These are phyloP conservation scores for Sterna hirundo DNA, from an alignment of 2,113 vertebrate species.

Conservation along the genomic window DNA sequence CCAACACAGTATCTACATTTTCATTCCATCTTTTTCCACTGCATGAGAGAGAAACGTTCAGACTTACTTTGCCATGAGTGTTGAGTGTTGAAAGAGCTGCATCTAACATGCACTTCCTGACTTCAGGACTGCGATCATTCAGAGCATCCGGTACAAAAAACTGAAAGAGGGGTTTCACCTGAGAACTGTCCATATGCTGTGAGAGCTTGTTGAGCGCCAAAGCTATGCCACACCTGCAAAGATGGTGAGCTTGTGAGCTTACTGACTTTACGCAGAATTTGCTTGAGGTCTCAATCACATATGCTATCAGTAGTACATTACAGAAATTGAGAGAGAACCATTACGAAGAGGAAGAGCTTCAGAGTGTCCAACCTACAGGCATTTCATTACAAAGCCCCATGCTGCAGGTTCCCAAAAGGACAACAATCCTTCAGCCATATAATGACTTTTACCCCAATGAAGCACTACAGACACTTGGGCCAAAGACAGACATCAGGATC, in stretches of 20 bases:
- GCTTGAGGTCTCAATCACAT: background rate
- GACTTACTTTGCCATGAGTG: constrained; percentile 91
- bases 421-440: background rate
- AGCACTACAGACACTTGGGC: background rate
- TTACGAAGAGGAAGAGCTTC: background rate
- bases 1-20: background rate
- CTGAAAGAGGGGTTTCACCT: constrained; percentile 95
- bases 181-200: constrained; percentile 86
- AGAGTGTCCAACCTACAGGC: background rate
- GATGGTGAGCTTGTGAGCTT: background rate
- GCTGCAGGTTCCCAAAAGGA: background rate
- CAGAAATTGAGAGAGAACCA: background rate
- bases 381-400: background rate
- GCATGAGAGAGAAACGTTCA: background rate
- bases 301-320: background rate
- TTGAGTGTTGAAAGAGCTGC: constrained; percentile 94
- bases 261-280: background rate
- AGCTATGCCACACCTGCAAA: constrained; percentile 91
- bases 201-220: constrained; percentile 93
- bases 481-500: background rate
- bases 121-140: constrained; percentile 91
- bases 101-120: constrained; percentile 95
- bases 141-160: constrained; percentile 98
- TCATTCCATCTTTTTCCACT: background rate
- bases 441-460: background rate